Conservation (phyloP, 2,888 invertebrate genomes). For the Dyspetes luteomarginatus region DNA sequence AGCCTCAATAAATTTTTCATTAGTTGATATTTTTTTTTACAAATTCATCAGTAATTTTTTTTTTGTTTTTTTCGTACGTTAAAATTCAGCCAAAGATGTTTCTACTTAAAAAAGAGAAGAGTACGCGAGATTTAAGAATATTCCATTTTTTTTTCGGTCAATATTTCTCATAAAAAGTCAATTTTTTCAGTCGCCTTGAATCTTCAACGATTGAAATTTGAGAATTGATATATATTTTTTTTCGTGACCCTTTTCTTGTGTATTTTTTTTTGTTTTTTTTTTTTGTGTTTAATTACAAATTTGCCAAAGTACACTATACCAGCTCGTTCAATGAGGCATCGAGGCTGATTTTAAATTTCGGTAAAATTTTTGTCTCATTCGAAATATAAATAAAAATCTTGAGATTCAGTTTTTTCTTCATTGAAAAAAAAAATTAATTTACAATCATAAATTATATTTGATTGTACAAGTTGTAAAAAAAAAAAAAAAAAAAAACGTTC, state of each 20-base stretch:
- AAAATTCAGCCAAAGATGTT: no score
- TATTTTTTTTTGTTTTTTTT: background rate
- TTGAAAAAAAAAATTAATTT: no score
- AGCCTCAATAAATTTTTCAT: no score
- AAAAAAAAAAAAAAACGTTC: background rate
- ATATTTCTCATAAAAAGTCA: no score
- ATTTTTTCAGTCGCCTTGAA: no score
- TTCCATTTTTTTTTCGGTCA: no score
- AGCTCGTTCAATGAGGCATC: background rate
- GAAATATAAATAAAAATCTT: background rate
- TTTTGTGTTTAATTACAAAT: background rate
- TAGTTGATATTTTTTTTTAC: no score
- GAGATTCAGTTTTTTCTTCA: background rate
- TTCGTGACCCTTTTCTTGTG: background rate
- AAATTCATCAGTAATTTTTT: no score
- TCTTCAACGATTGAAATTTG: background rate
- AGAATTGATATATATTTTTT: background rate
- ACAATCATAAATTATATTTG: conserved; percentile 12
- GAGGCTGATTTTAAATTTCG: background rate
- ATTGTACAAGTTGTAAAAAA: background rate
- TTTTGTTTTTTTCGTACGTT: no score
- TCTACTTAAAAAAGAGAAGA: no score
- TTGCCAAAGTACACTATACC: background rate
- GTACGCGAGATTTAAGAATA: no score
- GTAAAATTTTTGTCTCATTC: background rate